A percentile compares a stretch with the other conserved stretches of the same genome.
Conservation (phyloP, 2,797 vertebrate species). For the Muscicapa comitata region DNA sequence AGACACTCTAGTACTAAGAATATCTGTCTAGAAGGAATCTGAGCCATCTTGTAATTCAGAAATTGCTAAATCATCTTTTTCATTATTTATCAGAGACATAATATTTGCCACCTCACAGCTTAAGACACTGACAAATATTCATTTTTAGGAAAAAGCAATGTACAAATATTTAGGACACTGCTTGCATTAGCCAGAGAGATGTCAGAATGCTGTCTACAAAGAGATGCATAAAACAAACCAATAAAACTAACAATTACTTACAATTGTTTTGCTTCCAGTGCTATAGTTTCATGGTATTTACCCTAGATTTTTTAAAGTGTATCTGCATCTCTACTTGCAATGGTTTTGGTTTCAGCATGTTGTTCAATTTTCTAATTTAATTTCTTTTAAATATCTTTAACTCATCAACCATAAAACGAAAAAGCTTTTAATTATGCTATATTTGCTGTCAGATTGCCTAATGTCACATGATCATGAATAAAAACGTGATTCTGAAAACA, state of each 20-base stretch:
- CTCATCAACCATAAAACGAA: background rate
- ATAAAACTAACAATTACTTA: background rate
- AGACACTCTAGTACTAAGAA: background rate
- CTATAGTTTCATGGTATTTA: background rate
- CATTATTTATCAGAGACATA: background rate
- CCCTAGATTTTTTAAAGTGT: background rate
- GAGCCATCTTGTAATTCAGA: background rate
- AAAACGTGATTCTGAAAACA: background rate
- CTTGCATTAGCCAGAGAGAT: background rate
- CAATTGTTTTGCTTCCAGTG: background rate
- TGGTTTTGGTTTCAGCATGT: background rate
- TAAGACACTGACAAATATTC: background rate
- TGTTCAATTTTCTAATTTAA: background rate
- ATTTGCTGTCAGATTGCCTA: background rate
- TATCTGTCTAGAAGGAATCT: background rate
- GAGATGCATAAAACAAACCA: background rate
- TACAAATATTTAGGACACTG: background rate
- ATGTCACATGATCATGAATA: background rate
- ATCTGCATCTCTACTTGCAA: background rate
- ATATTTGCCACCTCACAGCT: background rate
- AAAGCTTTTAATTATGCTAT: background rate
- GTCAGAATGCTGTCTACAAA: background rate
- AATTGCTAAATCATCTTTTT: background rate
- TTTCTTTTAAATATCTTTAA: constrained; percentile 20
- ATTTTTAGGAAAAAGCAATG: background rate